Evolutionary conservation across 2,888 invertebrate species (phyloP).

Genomic region (Hipparchia semele): DNA sequence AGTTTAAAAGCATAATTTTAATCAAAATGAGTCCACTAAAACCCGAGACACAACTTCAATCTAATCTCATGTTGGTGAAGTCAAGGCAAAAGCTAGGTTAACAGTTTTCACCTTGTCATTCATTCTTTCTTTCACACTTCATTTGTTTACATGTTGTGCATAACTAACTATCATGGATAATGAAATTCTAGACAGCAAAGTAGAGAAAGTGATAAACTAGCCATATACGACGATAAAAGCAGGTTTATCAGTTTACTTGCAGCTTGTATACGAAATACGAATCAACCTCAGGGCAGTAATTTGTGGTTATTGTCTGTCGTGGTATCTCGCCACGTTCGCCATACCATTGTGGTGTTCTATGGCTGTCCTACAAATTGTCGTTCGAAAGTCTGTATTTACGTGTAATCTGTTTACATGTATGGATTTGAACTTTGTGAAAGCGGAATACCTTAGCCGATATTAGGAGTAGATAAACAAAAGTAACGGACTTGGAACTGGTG

Average conservation of each 20-base stretch:
- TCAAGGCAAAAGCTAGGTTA: no score
- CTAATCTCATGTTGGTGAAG: no score
- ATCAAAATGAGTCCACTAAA: no score
- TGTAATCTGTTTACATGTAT: slow-evolving; percentile 30
- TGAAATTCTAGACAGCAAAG: slow-evolving; percentile 26
- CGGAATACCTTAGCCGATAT: slow-evolving; percentile 25
- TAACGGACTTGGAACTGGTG: slow-evolving; percentile 21
- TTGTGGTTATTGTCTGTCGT: slow-evolving; percentile 63
- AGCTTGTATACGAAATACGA: slow-evolving; percentile 30
- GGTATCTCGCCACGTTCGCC: slow-evolving; percentile 60
- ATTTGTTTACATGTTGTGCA: slow-evolving; percentile 3
- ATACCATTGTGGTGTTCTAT: slow-evolving; percentile 48
- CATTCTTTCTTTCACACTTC: not conserved
- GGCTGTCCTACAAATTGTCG: slow-evolving; percentile 44
- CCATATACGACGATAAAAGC: slow-evolving; percentile 53
- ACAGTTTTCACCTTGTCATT: not conserved
- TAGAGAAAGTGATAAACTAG: slow-evolving; percentile 60
- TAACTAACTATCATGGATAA: not conserved
- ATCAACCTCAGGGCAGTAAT: slow-evolving; percentile 56
- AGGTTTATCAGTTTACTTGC: slow-evolving; percentile 50
- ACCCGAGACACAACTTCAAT: no score
- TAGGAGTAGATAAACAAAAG: slow-evolving; percentile 27
- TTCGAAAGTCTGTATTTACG: slow-evolving; percentile 38
- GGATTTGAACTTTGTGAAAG: slow-evolving; percentile 35
- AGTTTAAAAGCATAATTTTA: no score